phyloP scores from a whole-genome alignment of 2,113 vertebrate genomes.

The Eolophus roseicapilla region DNA sequence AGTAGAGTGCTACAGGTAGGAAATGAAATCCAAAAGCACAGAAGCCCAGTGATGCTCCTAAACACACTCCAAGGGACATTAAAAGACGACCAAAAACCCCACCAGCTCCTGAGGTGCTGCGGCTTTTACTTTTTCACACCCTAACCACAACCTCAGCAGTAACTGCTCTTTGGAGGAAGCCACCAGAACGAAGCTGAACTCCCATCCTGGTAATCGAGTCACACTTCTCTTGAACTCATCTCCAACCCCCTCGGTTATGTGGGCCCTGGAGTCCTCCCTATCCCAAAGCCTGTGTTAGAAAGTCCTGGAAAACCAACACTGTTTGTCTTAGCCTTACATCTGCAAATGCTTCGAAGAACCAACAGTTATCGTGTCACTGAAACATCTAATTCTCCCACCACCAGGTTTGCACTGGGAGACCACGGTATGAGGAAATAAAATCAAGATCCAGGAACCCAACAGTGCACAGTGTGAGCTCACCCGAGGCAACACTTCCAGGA shows the following conservation, averaged over 20 bases:
- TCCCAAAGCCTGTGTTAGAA: neutral
- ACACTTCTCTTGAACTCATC: neutral
- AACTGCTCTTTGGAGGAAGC: neutral
- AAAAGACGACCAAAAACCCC: neutral
- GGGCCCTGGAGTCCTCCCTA: neutral
- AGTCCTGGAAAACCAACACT: neutral
- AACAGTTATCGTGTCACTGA: neutral
- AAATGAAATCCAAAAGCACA: neutral
- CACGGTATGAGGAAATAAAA: neutral
- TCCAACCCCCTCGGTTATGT: too few species aligned
- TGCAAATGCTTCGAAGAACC: neutral
- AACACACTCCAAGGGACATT: neutral
- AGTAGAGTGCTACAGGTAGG: neutral
- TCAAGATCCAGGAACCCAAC: neutral
- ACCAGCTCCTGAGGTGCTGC: neutral
- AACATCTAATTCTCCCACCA: neutral
- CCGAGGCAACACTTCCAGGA: neutral
- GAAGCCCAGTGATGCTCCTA: neutral
- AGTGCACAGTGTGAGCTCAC: neutral
- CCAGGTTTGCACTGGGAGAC: neutral
- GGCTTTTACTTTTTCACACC: neutral
- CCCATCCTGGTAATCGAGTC: neutral
- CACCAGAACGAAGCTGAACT: neutral
- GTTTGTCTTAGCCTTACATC: neutral
- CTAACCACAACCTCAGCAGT: neutral